Base-by-base conservation (phyloP, 1,140 invertebrate genomes). In the Diploscapter pachys region DNA sequence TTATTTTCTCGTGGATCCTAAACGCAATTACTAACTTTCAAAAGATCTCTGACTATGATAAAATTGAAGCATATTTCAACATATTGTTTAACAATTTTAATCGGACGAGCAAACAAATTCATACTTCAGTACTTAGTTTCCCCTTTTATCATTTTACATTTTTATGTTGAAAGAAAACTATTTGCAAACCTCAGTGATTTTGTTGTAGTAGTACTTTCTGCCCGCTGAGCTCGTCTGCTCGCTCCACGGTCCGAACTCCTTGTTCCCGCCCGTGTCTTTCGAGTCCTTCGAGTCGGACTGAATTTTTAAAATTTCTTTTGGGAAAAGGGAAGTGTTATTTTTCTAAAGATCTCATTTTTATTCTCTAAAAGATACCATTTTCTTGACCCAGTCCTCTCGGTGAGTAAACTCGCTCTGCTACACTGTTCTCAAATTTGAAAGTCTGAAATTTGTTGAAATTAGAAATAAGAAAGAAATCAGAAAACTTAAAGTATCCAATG, bases 191-290 rank as follows among this genome's bases (percentile, higher is more conserved):
- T 65, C 63, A 31, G 6, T 65, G 9, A 31, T 50, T 8, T 8
- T 9, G 63, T 65, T 65, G 63, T 65, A 65, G 63, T 65, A 65
- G 63, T 65, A 65, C 8, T 9, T 65, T 50, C 63, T 6, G 6
- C 63, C 63, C 9, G 63, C 8, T 13, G 63, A 65, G 31, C 63
- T 65, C 63, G 9, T 65, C 63, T 9, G 6, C 31, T 65, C 63
- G 13, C 8, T 9, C 63, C 63, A 65, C 6, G 8, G 8, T 65
- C 63, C 63, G 63, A 65, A 65, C 31, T 65, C 63, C 31, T 31
- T 31, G 1, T 31, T 31, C 31, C 31, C 31, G 31, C 31, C 31
- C 31, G 31, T 31, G 31, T 31, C 31, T 31, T 31, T 31, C 31
- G 31, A 31, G 31, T 31, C 31, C 31, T 31, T 31, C 31, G 31